Evolutionary conservation across 2,888 invertebrate genomes (phyloP), one percentile per base, ranked within the genome.

Genomic region (Cheilosia pagana): DNA sequence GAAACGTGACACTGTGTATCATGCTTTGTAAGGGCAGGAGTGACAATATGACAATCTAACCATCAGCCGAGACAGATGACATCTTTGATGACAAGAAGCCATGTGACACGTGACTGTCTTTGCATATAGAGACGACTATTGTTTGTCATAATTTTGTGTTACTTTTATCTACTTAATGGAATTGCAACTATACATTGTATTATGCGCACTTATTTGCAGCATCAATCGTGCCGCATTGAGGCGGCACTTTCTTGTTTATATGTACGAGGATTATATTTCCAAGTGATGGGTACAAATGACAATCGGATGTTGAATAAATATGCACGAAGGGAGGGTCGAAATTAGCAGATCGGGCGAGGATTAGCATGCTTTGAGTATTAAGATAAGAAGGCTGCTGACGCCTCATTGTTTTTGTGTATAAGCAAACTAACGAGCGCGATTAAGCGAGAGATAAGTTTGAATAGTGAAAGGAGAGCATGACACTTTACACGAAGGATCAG

Each of bases 1-100:
- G 53, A 70, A 70, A 77, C 77, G 77, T 70, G 77, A 77, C 55
- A 70, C 53, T 70, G 60, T 10, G 45, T 52, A 53, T 68, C 19
- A n/a, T 19, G 53, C 19, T 68, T 19, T 68, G 21, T 68, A 62
- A 70, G 55, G 53, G 68, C 52, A 62, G 39, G 25, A 62, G 14
- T 14, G 50, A 68, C 45, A 68, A 39, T 52, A 25, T 70, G 77
- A 53, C 62, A 70, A 55, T 45, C 53, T 60, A 60, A 53, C n/a
- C 28, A 28, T 62, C 59, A 39, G 60, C 19, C 45, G 62, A 62
- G 62, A 62, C 28, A 35, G 77, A 70, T 77, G 68, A 68, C 45
- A 68, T 68, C 21, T 19, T 62, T 76, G 68, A 52, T 68, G 77
- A 62, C 68, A 70, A 16, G 45, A 70, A 16, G 45, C n/a, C 43